Conservation (phyloP, 2,113 vertebrate genomes). For the Barbus barbus region DNA sequence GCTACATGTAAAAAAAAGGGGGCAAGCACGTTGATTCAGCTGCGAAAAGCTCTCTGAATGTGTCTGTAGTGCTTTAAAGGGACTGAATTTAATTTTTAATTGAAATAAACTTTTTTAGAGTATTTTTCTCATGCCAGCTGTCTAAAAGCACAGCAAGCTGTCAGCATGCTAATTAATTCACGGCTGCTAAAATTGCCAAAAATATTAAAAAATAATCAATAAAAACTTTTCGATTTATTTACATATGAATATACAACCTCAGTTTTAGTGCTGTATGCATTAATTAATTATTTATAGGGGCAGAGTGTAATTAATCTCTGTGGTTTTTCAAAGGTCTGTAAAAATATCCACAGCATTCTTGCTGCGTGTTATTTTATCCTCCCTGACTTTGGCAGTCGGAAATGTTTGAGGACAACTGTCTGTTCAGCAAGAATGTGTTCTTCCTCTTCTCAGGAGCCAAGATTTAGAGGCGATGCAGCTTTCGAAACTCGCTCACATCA, state of each 20-base stretch:
- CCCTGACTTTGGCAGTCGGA: slow-evolving; percentile 35
- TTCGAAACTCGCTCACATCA: slow-evolving; percentile 36
- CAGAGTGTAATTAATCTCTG: slow-evolving; percentile 47
- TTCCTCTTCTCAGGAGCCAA: slow-evolving; percentile 28
- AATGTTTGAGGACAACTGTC: slow-evolving; percentile 51
- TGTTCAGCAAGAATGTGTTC: slow-evolving; percentile 36
- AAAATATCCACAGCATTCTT: slow-evolving; percentile 46
- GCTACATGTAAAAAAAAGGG: too few relatives aligned
- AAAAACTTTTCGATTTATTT: too few relatives aligned
- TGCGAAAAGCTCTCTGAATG: neutral
- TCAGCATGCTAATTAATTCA: neutral
- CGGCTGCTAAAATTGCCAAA: too few relatives aligned
- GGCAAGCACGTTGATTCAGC: too few relatives aligned
- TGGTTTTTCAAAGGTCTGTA: slow-evolving; percentile 48
- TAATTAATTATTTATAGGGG: slow-evolving; percentile 37
- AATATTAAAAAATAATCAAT: too few relatives aligned
- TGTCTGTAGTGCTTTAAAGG: neutral
- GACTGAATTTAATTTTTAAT: neutral
- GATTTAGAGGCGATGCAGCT: slow-evolving; percentile 35
- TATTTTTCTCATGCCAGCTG: neutral
- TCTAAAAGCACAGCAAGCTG: slow-evolving; percentile 11
- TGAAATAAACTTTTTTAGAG: neutral
- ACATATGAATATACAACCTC: too few relatives aligned
- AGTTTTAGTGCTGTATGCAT: too few relatives aligned
- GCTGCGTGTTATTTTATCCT: slow-evolving; percentile 36